Evolutionary conservation across 2,113 vertebrate species (phyloP), one percentile per base, ranked within the genome.

Genomic region (Platichthys stellatus): DNA sequence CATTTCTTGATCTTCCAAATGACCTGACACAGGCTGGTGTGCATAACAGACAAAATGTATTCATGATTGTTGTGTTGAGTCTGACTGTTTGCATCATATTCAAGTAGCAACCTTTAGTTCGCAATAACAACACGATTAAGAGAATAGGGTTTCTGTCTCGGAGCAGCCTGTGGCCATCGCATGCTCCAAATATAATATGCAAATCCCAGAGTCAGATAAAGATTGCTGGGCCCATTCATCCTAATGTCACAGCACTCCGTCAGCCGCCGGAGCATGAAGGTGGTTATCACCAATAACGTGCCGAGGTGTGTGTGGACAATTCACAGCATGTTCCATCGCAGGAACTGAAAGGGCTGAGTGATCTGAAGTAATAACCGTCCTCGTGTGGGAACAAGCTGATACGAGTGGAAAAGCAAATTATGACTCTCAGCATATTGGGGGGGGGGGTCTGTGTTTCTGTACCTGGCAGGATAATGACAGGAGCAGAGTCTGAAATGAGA

Each of bases 371-470:
- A 86, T 89, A 74, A 90, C 74, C 56, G 63, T 60, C 73, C 74
- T 14, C 77, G 81, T 66, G 62, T 51, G 24, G 70, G 35, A 64
- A 9, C 35, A 2, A 2, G 63, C 78, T 62, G 80, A 88, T 86
- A 83, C 83, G 68, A 23, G 71, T 79, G 81, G 84, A 89, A 89
- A 91, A 79, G 86, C 69, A 87, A 87, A 89, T 86, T 73, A 84
- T 77, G 78, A 82, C 63, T 73, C 61, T 82, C 65, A 58, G 87
- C 82, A 73, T 63, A 83, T 78, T 24, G 21, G 64, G 1, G 6
- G 13, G n/a, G 59, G 72, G 78, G 67, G 78, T 53, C 12, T 60
- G 68, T 45, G 71, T 70, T 70, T 76, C 45, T 66, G 79, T 58
- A 72, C 70, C 65, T 80, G 1, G 14, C 21, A 3, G 35, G 62